Percentiles rank a stretch among this genome's conserved stretches.
These are phyloP conservation scores for Luffia ferchaultella DNA, from an alignment of 2,888 invertebrate genomes.

Conservation along the genomic window DNA sequence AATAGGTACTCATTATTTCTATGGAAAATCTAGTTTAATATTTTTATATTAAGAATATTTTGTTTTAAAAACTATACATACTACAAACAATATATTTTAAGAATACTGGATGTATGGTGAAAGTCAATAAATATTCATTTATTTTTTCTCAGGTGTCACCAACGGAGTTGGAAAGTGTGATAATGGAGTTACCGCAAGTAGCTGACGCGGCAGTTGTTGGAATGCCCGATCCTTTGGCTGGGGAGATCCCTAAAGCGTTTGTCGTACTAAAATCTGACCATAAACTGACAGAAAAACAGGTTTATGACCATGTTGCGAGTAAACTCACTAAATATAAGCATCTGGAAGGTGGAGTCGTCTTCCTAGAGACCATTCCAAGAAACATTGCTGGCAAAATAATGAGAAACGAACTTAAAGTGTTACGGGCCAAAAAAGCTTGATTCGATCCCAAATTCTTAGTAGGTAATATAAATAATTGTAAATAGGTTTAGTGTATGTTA, in stretches of 20 bases:
- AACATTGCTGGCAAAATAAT: constrained; percentile 81
- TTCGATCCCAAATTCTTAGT: not conserved
- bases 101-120: not conserved
- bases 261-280: constrained; percentile 69
- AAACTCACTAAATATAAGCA: constrained; percentile 78
- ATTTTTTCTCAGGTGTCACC: constrained; percentile 76
- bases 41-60: no score
- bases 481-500: constrained; percentile 1
- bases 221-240: constrained; percentile 72
- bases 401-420: constrained; percentile 71
- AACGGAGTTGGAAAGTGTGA: constrained; percentile 81
- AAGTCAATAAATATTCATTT: not conserved
- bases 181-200: constrained; percentile 75
- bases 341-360: constrained; percentile 73
- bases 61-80: no score
- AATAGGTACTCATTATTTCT: no score
- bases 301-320: constrained; percentile 65
- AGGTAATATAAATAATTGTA: not conserved
- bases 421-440: constrained; percentile 21
- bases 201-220: constrained; percentile 84
- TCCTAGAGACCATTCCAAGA: constrained; percentile 75
- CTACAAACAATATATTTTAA: no score
- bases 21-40: no score
- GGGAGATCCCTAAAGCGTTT: constrained; percentile 80
- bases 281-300: constrained; percentile 62